Evolutionary conservation across 2,888 invertebrate genomes (phyloP).

Genomic region (Cristatella mucedo): DNA sequence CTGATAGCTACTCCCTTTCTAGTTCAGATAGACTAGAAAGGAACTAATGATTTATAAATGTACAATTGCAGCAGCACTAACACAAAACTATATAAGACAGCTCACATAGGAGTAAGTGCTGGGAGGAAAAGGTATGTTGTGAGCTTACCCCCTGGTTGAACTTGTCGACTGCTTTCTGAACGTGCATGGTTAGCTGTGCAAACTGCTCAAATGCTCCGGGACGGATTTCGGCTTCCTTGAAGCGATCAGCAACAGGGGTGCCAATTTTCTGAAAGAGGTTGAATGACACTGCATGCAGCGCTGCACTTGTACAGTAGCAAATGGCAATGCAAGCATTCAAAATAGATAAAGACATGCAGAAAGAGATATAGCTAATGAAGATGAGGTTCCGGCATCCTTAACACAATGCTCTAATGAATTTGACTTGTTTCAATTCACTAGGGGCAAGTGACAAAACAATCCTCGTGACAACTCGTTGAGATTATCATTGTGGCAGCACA

Average conservation of each 20-base stretch:
- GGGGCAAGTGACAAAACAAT: too few relatives aligned
- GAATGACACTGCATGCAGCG: background rate
- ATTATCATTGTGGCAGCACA: too few relatives aligned
- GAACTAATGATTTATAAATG: too few relatives aligned
- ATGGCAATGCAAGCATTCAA: too few relatives aligned
- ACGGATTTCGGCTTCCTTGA: conserved; percentile 62
- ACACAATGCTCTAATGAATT: too few relatives aligned
- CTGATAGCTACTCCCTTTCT: too few relatives aligned
- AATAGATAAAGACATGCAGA: too few relatives aligned
- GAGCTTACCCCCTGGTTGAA: conserved; percentile 20
- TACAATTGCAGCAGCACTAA: background rate
- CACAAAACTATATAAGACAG: background rate
- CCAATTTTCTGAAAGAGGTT: conserved; percentile 49
- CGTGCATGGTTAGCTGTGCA: conserved; percentile 56
- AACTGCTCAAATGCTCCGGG: conserved; percentile 65
- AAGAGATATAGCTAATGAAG: too few relatives aligned
- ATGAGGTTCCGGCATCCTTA: too few relatives aligned
- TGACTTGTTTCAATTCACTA: too few relatives aligned
- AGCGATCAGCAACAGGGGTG: conserved; percentile 71
- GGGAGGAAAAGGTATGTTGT: background rate
- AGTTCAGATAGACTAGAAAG: too few relatives aligned
- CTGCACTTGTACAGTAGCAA: conserved; percentile 8
- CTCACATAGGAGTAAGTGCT: background rate
- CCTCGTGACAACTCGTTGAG: too few relatives aligned
- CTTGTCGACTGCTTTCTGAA: conserved; percentile 56